Base-by-base conservation (phyloP, 2,113 vertebrate species). In the Sylvicapra grimmia region DNA sequence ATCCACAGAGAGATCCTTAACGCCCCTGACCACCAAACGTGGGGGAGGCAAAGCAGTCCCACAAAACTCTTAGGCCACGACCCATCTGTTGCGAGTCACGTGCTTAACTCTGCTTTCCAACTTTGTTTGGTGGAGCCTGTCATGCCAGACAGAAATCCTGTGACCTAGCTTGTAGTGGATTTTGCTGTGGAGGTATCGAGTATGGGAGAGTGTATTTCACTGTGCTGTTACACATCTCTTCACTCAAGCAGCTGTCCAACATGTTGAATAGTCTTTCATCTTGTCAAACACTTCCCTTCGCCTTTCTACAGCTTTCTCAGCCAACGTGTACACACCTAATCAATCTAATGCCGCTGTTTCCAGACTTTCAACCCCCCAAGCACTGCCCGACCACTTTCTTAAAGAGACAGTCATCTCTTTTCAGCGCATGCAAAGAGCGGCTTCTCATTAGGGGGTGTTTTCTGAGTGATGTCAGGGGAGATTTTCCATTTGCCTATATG, bases 341-440 rank as follows among this genome's bases (percentile, higher is more conserved):
- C 99, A 99, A 99, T 99, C 98, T 99, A 98, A 97, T 98, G 98
- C 99, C 99, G 98, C 99, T 98, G 99, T 99, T 99, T 99, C 98
- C 99, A 99, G 98, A 98, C 99, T 98, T 99, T 92, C 98, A 97
- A 98, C 97, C 98, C 98, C 98, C 86, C 98, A 98, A 97, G 89
- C 98, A 90, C 97, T 96, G 98, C 97, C 98, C 98, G 88, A 94
- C 97, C 96, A 93, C 98, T 98, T 98, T 98, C 98, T 98, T 99
- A 99, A 99, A 98, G 98, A 98, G 98, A 97, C 96, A 98, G 96
- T 49, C 89, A 54, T 97, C 51, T 83, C 98, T 98, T 98, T 97
- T 44, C 84, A 63, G 79, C 19, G 40, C 59, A 75, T 29, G 80
- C 91, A 82, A 91, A 97, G 98, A 97, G 13, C 89, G 96, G 95